Percentiles rank a stretch among this genome's conserved stretches.
phyloP scores from a whole-genome alignment of 1,140 invertebrate genomes.

The Atta cephalotes region DNA sequence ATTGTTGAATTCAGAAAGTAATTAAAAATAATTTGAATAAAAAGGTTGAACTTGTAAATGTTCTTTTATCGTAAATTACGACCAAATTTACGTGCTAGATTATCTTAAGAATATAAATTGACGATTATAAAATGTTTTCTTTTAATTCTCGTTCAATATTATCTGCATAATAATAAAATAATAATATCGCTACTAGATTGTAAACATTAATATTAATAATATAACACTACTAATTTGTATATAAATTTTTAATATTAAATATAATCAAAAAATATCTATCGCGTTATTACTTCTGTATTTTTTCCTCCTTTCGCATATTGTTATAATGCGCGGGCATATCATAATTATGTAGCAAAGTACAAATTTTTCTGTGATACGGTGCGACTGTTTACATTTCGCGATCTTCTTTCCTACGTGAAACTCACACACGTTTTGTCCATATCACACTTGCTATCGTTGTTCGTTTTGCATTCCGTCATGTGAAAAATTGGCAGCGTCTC shows the following conservation, averaged over 20 bases:
- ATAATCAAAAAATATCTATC: constrained; percentile 84
- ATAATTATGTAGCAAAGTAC: constrained; percentile 61
- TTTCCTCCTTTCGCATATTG: constrained; percentile 62
- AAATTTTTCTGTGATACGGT: constrained; percentile 42
- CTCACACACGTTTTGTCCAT: neutral
- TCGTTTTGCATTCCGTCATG: constrained; percentile 67
- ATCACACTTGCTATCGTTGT: constrained; percentile 50
- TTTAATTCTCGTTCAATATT: constrained; percentile 76
- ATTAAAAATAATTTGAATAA: neutral
- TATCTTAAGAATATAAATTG: constrained; percentile 73
- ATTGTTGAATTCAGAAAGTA: neutral
- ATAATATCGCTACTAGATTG: constrained; percentile 79
- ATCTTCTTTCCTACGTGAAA: constrained; percentile 37
- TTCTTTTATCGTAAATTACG: neutral
- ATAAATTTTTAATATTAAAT: constrained; percentile 83
- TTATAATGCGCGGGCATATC: constrained; percentile 54
- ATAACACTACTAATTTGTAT: constrained; percentile 82
- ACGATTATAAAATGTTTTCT: constrained; percentile 77
- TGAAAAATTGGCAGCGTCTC: constrained; percentile 76
- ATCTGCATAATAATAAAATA: constrained; percentile 72
- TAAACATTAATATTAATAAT: constrained; percentile 82
- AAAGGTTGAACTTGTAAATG: neutral
- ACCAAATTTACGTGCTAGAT: constrained; percentile 37
- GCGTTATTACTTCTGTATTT: constrained; percentile 70
- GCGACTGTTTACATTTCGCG: constrained; percentile 34